Percentiles rank a stretch among this genome's conserved stretches.
Conservation (phyloP, 2,888 invertebrate species). For the Carpatolechia fugitivella region DNA sequence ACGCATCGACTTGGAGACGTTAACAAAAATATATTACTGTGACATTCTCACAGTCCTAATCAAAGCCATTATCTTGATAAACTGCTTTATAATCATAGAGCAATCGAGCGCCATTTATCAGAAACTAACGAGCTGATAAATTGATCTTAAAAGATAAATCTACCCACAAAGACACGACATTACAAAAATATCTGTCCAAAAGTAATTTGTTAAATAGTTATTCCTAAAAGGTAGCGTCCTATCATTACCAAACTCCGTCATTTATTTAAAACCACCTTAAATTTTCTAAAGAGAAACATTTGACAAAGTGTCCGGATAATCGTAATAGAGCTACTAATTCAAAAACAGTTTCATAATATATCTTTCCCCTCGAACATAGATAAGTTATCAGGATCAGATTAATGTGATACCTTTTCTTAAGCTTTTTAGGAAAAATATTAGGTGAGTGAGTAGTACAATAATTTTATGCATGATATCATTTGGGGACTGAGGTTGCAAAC, state of each 20-base stretch:
- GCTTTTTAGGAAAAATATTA: neutral
- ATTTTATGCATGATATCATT: conserved; percentile 2
- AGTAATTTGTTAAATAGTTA: conserved; percentile 66
- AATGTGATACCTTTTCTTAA: conserved; percentile 26
- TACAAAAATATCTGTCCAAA: conserved; percentile 63
- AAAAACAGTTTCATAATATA: conserved; percentile 50
- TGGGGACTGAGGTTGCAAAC: neutral
- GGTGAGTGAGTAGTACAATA: neutral
- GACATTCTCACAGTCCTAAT: conserved; percentile 59
- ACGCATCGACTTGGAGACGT: conserved; percentile 32
- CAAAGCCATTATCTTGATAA: conserved; percentile 58
- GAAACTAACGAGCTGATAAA: conserved; percentile 69
- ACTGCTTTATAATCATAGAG: conserved; percentile 65
- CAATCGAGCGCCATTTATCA: conserved; percentile 65
- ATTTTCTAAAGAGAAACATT: conserved; percentile 61
- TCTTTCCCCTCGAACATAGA: conserved; percentile 49
- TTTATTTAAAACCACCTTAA: conserved; percentile 55
- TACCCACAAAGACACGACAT: conserved; percentile 63
- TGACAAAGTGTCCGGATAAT: conserved; percentile 59
- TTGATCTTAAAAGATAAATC: conserved; percentile 65
- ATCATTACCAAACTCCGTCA: conserved; percentile 38
- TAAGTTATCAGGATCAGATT: conserved; percentile 34
- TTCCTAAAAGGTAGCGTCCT: conserved; percentile 61
- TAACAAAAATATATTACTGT: conserved; percentile 29
- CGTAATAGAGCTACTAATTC: conserved; percentile 60